Percentiles rank a stretch among this genome's conserved stretches.
These are phyloP conservation scores for Strigamia crassipes DNA, from an alignment of 2,888 invertebrate genomes.

Conservation along the genomic window DNA sequence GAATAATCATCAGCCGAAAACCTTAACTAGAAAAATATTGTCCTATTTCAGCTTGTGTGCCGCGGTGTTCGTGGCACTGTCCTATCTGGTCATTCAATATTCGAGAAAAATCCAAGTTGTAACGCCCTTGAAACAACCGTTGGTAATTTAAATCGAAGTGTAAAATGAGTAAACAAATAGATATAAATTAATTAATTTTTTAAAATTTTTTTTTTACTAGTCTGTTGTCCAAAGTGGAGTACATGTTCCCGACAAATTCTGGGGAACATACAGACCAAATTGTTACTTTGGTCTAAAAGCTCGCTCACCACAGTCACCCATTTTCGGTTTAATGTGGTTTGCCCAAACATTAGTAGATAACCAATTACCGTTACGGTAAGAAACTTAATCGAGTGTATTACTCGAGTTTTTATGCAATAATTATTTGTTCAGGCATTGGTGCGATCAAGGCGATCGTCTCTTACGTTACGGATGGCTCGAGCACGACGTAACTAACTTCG, in stretches of 20 bases:
- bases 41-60: background rate
- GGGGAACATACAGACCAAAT: constrained; percentile 91
- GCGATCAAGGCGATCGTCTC: constrained; percentile 82
- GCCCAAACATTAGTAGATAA: constrained; percentile 62
- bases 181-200: background rate
- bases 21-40: background rate
- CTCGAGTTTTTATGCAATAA: constrained; percentile 65
- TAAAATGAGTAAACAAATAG: background rate
- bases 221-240: constrained; percentile 73
- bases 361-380: constrained; percentile 75
- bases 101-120: background rate
- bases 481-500: constrained; percentile 91
- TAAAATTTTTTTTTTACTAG: constrained; percentile 61
- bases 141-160: background rate
- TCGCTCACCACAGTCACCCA: constrained; percentile 82
- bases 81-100: background rate
- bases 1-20: background rate
- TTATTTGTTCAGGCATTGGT: constrained; percentile 75
- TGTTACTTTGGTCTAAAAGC: constrained; percentile 90
- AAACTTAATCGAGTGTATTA: background rate
- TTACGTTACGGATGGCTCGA: constrained; percentile 85
- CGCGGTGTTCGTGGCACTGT: background rate
- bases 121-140: constrained; percentile 13
- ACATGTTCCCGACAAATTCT: constrained; percentile 77
- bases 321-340: constrained; percentile 97